A percentile compares a stretch with the other conserved stretches of the same genome.
Conservation (phyloP, 2,888 invertebrate species). For the Ormyrus nitidulus region DNA sequence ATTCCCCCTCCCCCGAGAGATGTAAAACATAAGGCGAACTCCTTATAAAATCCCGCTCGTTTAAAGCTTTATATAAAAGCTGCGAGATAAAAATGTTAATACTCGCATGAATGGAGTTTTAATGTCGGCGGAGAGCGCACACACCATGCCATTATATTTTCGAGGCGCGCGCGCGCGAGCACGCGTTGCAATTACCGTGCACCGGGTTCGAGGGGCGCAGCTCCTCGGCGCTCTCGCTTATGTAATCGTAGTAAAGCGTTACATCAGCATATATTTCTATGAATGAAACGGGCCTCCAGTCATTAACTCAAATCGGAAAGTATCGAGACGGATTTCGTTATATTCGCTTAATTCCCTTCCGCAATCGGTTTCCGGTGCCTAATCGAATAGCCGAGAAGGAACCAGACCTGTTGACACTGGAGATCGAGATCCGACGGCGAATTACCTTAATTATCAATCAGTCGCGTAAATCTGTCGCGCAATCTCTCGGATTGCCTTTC, state of each 20-base stretch:
- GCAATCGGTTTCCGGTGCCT: constrained; percentile 30
- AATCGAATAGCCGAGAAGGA: constrained; percentile 13
- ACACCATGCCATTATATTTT: constrained; percentile 31
- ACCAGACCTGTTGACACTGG: constrained; percentile 21
- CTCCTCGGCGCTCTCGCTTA: constrained; percentile 3
- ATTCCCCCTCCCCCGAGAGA: neutral
- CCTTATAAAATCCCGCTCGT: neutral
- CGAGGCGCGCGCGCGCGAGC: constrained; percentile 21
- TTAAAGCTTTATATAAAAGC: constrained; percentile 37
- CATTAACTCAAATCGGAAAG: constrained; percentile 22
- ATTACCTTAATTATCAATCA: constrained; percentile 28
- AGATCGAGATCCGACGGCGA: neutral
- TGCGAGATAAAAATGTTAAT: constrained; percentile 37
- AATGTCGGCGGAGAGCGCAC: constrained; percentile 12
- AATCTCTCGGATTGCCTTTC: neutral
- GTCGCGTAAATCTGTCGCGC: constrained; percentile 20
- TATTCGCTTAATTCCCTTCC: neutral
- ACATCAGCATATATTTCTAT: constrained; percentile 43
- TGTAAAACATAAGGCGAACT: neutral
- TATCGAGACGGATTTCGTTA: constrained; percentile 14
- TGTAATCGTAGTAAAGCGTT: constrained; percentile 38
- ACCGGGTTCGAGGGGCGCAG: constrained; percentile 35
- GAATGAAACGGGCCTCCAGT: constrained; percentile 39
- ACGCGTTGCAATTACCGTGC: constrained; percentile 38
- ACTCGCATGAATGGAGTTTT: constrained; percentile 37